Base-by-base conservation (phyloP, 1,140 invertebrate species). In the Bemisia tabaci region DNA sequence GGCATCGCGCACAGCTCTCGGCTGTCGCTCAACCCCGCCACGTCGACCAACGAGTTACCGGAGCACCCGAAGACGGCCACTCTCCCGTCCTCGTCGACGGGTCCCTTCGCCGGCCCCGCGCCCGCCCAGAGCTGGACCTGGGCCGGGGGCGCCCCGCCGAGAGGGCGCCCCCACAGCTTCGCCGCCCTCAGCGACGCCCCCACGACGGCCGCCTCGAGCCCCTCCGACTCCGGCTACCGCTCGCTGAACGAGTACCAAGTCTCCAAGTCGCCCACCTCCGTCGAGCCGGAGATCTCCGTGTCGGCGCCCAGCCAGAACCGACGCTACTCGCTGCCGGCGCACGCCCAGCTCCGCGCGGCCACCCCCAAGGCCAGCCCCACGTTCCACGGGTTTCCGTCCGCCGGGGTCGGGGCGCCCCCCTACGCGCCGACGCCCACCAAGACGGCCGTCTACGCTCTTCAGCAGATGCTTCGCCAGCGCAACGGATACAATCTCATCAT, bases 401-500 rank as follows among this genome's bases (percentile, higher is more conserved):
- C 65, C 12, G 39, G 60, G 22, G 59, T 59, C 12, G 27, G 33
- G n/a, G 48, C 60, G 17, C 21, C 25, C 1, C 60, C 64, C 23
- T 65, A 63, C 59, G 65, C 65, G n/a, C 62, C 60, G 5, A 48
- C 65, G 21, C 64, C 68, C 2, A 66, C 70, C 22, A 70, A 68
- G 67, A 79, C 78, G 25, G 77, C 79, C 0, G 77, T 77, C 1
- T 83, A 87, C 66, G 85, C 86, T 0, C 84, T 88, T 24, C 82
- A 86, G 63, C 86, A 87, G 71, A 75, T 88, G 59, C 75, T 88
- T 24, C 77, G 80, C 33, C 84, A 85, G 0, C 76, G 85, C 22
- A 88, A 89, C 73, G 86, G 86, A 1, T 87, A 88, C 75, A 48
- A 48, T 48, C 84, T 86, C 68, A 84, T 87, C 70, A 81, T 85